These are phyloP conservation scores for Anthopleura xanthogrammica DNA, from an alignment of 92 coral and sea anemone species.

Conservation along the genomic window DNA sequence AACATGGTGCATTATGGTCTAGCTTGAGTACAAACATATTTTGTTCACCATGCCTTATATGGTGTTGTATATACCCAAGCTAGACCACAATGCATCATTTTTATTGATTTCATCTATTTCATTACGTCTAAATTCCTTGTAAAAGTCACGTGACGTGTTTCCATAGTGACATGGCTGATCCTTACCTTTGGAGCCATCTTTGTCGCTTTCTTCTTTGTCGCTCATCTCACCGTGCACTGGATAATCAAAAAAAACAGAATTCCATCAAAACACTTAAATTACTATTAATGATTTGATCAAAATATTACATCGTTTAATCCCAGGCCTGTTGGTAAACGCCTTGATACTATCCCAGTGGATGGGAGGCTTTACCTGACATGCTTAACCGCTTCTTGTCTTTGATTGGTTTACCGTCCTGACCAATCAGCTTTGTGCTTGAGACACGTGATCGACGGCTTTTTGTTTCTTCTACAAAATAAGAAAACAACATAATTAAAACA, in stretches of 20 bases:
- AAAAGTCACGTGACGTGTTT: not conserved
- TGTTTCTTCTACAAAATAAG: slow-evolving; percentile 39
- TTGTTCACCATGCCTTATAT: no score
- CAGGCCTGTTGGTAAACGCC: no score
- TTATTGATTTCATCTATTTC: no score
- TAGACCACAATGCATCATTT: no score
- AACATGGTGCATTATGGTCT: not conserved
- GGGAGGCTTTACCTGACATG: slow-evolving; percentile 16
- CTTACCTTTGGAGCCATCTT: slow-evolving; percentile 61
- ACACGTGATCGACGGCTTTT: slow-evolving; percentile 63
- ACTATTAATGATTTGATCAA: no score
- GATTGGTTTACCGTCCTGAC: slow-evolving; percentile 10
- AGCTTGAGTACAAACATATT: not conserved
- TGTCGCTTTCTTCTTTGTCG: slow-evolving; percentile 24
- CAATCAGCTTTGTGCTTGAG: slow-evolving; percentile 41
- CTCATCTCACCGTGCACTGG: not conserved
- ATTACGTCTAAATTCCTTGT: no score
- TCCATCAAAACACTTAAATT: no score
- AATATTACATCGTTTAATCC: no score
- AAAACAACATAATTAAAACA: not conserved
- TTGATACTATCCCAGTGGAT: not conserved
- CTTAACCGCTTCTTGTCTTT: slow-evolving; percentile 1
- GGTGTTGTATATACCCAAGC: no score
- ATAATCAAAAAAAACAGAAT: not conserved
- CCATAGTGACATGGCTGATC: not conserved